A percentile compares a stretch with the other conserved stretches of the same genome.
These are phyloP conservation scores for Molossus molossus DNA, from an alignment of 2,797 vertebrate genomes.

Conservation along the genomic window DNA sequence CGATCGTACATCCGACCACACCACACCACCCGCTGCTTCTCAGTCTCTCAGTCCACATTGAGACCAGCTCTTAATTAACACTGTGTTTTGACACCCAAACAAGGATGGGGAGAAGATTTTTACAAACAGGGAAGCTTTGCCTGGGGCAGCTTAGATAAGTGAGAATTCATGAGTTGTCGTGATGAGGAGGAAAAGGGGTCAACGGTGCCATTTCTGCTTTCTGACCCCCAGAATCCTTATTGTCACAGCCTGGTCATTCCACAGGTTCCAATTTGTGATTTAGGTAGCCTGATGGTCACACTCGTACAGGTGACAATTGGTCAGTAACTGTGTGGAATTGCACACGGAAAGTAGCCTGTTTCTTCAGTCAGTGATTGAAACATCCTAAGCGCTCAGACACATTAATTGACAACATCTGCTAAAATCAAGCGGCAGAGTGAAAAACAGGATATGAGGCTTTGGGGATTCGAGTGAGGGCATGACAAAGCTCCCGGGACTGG, in stretches of 20 bases:
- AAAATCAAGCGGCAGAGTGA: conserved; percentile 80
- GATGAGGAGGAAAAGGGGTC: neutral
- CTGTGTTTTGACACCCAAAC: conserved; percentile 3
- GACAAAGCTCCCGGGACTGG: conserved; percentile 72
- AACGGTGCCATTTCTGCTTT: neutral
- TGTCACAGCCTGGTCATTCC: neutral
- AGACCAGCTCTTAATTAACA: neutral
- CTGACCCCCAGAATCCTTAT: neutral
- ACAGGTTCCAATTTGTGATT: neutral
- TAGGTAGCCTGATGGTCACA: conserved; percentile 32
- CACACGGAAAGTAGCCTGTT: conserved; percentile 66
- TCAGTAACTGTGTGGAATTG: conserved; percentile 34
- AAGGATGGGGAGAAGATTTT: conserved; percentile 2
- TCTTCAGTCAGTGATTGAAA: conserved; percentile 79
- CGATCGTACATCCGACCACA: neutral
- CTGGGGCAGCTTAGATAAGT: neutral
- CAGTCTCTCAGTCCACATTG: neutral
- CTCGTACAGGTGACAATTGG: conserved; percentile 52
- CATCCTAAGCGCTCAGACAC: conserved; percentile 73
- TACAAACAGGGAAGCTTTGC: conserved; percentile 1
- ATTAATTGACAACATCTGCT: conserved; percentile 86
- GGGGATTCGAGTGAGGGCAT: conserved; percentile 67
- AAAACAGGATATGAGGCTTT: conserved; percentile 85
- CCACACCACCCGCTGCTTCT: neutral
- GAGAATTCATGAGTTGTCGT: neutral